These are phyloP conservation scores for Crax fasciolata DNA, from an alignment of 2,797 vertebrate species.

Conservation along the genomic window DNA sequence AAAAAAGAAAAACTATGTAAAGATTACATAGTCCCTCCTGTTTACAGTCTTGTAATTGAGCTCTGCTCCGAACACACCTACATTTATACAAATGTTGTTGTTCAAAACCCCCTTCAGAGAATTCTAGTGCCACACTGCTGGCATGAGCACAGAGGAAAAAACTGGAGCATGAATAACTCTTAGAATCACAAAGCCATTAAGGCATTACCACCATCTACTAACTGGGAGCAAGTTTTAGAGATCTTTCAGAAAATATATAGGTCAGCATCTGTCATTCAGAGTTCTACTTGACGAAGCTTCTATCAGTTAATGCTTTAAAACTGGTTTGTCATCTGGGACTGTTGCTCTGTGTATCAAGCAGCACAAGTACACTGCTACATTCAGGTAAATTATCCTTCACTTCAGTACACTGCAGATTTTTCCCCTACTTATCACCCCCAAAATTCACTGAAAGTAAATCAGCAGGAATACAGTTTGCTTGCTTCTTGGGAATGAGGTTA, in stretches of 20 bases:
- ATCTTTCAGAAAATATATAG: slow-evolving; percentile 63
- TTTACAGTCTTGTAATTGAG: background rate
- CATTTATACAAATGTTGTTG: background rate
- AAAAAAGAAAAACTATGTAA: background rate
- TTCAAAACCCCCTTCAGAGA: background rate
- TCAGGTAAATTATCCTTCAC: background rate
- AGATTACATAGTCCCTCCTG: background rate
- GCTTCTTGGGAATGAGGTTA: background rate
- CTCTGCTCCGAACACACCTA: background rate
- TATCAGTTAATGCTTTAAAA: background rate
- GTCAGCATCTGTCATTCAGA: slow-evolving; percentile 69
- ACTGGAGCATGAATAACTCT: slow-evolving; percentile 76
- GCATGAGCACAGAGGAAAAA: slow-evolving; percentile 49
- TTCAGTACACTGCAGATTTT: background rate
- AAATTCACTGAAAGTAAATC: background rate
- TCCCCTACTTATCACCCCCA: background rate
- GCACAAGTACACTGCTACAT: background rate
- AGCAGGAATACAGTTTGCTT: background rate
- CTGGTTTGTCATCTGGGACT: background rate
- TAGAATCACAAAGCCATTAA: slow-evolving; percentile 74
- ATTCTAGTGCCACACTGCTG: background rate
- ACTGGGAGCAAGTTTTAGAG: slow-evolving; percentile 62
- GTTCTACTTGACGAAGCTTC: slow-evolving; percentile 13
- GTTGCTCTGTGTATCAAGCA: background rate
- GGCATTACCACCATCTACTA: slow-evolving; percentile 46